Base-by-base conservation (phyloP, 53 echinoderm and acorn worm genomes). In the Paelopatides confundens region DNA sequence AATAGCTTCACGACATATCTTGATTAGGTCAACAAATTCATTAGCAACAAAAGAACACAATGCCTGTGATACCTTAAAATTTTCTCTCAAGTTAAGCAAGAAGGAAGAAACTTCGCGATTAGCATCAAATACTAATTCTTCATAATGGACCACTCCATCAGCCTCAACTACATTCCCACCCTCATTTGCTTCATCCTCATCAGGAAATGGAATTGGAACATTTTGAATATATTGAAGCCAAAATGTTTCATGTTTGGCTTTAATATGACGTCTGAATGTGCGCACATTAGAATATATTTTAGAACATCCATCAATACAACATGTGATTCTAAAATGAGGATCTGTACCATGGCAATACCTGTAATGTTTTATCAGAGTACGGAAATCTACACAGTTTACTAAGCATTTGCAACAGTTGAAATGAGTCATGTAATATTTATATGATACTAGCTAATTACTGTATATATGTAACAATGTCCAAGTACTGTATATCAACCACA, bases 11-110 rank as follows among this genome's bases (percentile, higher is more conserved):
- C 71, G 71, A 33, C 11, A 2, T 11, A 35, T 7, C 71, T 71
- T 71, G 9, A 71, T 71, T 24, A 71, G 7, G 29, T 71, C 71
- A 71, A 31, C 28, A 35, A 71, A 31, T 71, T 31, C 32, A 71
- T 71, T 35, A 34, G 71, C 71, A 31, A 71, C 71, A 34, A 30
- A 71, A 10, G 32, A 5, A 71, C 71, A 71, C 6, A 31, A 5
- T 8, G 71, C 18, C 71, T 71, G 71, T 8, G 71, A 18, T 4
- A 30, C 32, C 18, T 71, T 71, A 5, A 33, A 35, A 18, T 71
- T 71, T 30, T 64, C 30, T 64, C 65, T 6, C 18, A 64, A 26
- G 6, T 64, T 64, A 64, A 29, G 65, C 30, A 64, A 64, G 18
- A 64, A 64, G 18, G 65, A 6, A 64, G 65, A 6, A 23, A 64